Evolutionary conservation across 2,113 vertebrate species (phyloP).

Genomic region (Tupaia chinensis): DNA sequence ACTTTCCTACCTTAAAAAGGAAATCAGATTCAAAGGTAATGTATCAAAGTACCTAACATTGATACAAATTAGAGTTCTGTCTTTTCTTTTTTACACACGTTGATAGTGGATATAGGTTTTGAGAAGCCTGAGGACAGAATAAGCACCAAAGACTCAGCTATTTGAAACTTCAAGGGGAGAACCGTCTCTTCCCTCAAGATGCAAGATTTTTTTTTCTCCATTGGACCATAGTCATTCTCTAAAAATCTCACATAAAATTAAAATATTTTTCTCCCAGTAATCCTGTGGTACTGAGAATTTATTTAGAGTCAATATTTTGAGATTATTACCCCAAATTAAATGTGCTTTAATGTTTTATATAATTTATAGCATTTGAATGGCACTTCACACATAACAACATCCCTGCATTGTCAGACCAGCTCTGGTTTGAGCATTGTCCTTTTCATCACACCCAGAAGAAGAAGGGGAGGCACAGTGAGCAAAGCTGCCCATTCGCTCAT

Average conservation of each 20-base stretch:
- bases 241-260: not conserved
- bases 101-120: not conserved
- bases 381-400: not conserved
- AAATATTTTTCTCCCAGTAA: not conserved
- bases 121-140: constrained; percentile 1
- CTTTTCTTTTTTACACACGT: constrained; percentile 18
- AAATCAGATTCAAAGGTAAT: constrained; percentile 36
- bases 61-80: constrained; percentile 64
- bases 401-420: not conserved
- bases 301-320: constrained; percentile 4
- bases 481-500: not conserved
- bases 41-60: constrained; percentile 68
- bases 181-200: not conserved
- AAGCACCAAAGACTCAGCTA: not conserved
- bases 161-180: constrained; percentile 14
- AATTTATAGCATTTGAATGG: not conserved
- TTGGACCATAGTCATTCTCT: not conserved
- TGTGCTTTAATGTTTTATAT: not conserved
- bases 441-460: not conserved
- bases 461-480: not conserved
- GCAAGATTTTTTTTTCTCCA: not conserved
- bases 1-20: constrained; percentile 58
- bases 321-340: not conserved
- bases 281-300: not conserved
- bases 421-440: accelerated